phyloP scores from a whole-genome alignment of 2,797 vertebrate genomes.

The Gadopsis marmoratus region DNA sequence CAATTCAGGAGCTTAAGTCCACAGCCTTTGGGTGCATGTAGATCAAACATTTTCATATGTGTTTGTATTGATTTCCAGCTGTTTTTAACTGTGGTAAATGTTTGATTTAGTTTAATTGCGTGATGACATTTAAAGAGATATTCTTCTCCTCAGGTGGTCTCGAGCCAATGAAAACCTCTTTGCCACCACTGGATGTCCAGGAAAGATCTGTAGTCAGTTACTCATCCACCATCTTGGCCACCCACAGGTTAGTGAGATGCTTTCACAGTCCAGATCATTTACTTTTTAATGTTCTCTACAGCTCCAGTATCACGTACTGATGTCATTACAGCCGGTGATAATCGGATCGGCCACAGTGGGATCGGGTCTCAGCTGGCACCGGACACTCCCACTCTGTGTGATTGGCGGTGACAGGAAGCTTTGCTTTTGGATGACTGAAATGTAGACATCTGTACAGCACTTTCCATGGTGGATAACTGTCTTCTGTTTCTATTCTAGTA shows the following conservation, averaged over 20 bases:
- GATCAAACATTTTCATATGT: neutral
- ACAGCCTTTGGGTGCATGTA: neutral
- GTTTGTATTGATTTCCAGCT: neutral
- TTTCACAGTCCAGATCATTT: neutral
- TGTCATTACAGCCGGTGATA: conserved; percentile 89
- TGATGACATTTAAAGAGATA: conserved; percentile 5
- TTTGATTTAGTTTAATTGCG: neutral
- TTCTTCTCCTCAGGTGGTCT: conserved; percentile 89
- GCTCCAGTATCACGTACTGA: neutral
- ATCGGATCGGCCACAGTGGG: conserved; percentile 90
- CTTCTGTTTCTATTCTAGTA: conserved; percentile 55
- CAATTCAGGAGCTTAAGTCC: neutral
- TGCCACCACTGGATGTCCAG: conserved; percentile 95
- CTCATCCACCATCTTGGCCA: conserved; percentile 97
- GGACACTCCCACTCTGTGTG: conserved; percentile 93
- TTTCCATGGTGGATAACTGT: conserved; percentile 13
- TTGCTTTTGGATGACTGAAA: conserved; percentile 97
- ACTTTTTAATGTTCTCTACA: neutral
- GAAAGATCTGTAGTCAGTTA: conserved; percentile 92
- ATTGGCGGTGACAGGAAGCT: conserved; percentile 94
- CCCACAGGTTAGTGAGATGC: conserved; percentile 88
- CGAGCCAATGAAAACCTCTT: conserved; percentile 94
- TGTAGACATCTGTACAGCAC: conserved; percentile 80
- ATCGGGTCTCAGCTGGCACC: conserved; percentile 96
- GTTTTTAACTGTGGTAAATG: neutral